A percentile compares a stretch with the other conserved stretches of the same genome.
Conservation (phyloP, 2,797 vertebrate species). For the Schizopygopsis pylzovi region DNA sequence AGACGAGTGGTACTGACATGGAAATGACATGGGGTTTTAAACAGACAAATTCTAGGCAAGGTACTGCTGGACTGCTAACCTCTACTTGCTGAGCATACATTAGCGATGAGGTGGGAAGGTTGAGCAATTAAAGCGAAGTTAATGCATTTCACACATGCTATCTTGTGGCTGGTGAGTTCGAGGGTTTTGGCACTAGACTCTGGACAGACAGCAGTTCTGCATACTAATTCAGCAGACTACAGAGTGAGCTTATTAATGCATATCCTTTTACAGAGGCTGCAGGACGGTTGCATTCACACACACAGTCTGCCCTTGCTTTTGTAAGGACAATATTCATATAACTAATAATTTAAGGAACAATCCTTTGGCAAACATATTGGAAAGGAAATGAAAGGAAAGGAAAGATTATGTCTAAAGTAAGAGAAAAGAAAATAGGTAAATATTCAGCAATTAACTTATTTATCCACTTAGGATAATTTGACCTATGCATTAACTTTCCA, state of each 20-base stretch:
- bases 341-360: constrained; percentile 24
- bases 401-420: neutral
- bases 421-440: neutral
- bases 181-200: constrained; percentile 51
- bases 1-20: constrained; percentile 12
- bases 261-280: constrained; percentile 25
- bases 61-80: constrained; percentile 30
- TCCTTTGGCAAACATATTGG: neutral
- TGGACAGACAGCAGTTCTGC: constrained; percentile 47
- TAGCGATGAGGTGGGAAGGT: constrained; percentile 51
- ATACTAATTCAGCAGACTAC: constrained; percentile 58
- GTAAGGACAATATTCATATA: constrained; percentile 12
- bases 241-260: constrained; percentile 55
- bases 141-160: constrained; percentile 61
- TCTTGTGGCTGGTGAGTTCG: constrained; percentile 51
- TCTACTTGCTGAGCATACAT: constrained; percentile 54
- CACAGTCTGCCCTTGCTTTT: constrained; percentile 23
- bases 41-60: constrained; percentile 8
- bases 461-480: neutral
- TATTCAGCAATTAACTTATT: neutral
- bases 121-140: constrained; percentile 63
- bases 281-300: constrained; percentile 24
- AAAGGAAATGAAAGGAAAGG: neutral
- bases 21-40: constrained; percentile 24
- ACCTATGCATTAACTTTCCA: neutral